These are phyloP conservation scores for Dolichopus griseipennis DNA, from an alignment of 2,888 invertebrate species.

Conservation along the genomic window DNA sequence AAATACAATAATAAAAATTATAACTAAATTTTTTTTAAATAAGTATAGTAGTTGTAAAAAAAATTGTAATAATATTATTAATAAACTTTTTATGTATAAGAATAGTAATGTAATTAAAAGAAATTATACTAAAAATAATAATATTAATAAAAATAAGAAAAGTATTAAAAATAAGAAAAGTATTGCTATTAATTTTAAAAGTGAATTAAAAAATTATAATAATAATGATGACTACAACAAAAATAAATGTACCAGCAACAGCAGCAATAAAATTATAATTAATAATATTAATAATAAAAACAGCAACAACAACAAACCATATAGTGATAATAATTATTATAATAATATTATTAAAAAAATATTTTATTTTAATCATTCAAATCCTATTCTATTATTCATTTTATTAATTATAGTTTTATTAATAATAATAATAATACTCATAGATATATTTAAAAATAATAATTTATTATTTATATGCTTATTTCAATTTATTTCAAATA, in stretches of 20 bases:
- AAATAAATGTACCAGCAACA: neutral
- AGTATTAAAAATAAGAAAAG: no score
- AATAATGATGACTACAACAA: neutral
- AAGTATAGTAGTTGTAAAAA: no score
- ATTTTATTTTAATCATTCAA: neutral
- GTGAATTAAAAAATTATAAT: no score
- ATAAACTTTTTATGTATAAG: no score
- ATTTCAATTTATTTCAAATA: neutral
- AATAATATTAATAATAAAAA: no score
- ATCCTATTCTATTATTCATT: neutral
- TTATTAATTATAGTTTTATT: neutral
- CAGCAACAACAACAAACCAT: neutral
- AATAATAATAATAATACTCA: neutral
- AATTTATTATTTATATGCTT: neutral
- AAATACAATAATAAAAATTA: neutral
- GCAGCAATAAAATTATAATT: no score
- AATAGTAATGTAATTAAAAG: no score
- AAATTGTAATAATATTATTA: no score
- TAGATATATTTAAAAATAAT: neutral
- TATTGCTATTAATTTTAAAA: no score
- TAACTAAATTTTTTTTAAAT: no score
- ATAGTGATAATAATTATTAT: neutral
- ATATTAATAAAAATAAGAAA: no score
- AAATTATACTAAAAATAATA: no score
- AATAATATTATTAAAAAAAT: neutral